These are phyloP conservation scores for Nymphicus hollandicus DNA, from an alignment of 2,113 vertebrate genomes.

Conservation along the genomic window DNA sequence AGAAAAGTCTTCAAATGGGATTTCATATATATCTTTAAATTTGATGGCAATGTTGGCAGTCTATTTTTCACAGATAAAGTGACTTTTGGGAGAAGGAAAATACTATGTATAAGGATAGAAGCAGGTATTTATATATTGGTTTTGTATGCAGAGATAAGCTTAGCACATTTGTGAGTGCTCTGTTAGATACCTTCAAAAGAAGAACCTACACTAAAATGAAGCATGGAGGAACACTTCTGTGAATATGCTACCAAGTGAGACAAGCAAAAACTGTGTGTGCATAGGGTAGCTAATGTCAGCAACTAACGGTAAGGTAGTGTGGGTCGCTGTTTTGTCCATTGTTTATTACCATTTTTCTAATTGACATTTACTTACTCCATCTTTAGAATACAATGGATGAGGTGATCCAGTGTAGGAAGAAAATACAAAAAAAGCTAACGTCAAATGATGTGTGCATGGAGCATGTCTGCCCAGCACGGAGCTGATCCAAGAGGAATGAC, in stretches of 20 bases:
- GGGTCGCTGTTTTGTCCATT: neutral
- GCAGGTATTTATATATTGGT: neutral
- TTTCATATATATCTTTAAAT: neutral
- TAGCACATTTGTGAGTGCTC: neutral
- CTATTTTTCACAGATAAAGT: neutral
- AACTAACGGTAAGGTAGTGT: neutral
- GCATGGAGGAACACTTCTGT: conserved; percentile 25
- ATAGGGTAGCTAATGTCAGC: neutral
- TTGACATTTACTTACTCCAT: neutral
- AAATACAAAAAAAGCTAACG: neutral
- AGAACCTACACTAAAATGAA: conserved; percentile 29
- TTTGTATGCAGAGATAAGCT: neutral
- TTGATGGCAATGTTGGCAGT: neutral
- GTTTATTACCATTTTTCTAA: neutral
- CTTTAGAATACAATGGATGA: neutral
- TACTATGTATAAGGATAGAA: neutral
- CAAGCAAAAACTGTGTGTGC: neutral
- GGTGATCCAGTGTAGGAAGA: neutral
- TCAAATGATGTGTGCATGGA: neutral
- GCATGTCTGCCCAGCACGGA: neutral
- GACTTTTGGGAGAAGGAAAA: neutral
- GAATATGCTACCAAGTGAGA: conserved; percentile 54
- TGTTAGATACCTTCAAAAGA: conserved; percentile 71
- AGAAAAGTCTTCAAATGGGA: neutral
- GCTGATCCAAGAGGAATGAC: neutral